These are phyloP conservation scores for Lynx canadensis DNA, from an alignment of 2,113 vertebrate genomes.

Conservation along the genomic window DNA sequence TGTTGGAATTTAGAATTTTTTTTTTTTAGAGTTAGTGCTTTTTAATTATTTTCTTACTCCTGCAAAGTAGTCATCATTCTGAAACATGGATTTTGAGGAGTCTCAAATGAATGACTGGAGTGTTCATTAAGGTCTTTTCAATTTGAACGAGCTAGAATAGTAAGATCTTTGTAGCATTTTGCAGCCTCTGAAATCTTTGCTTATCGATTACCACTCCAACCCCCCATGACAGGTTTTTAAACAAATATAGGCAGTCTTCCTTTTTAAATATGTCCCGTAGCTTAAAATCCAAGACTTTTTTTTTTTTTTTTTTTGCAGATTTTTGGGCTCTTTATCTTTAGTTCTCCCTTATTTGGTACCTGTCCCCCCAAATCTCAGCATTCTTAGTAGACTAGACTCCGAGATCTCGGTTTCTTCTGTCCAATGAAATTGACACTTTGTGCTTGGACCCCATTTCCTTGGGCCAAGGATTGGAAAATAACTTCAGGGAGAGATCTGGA, in stretches of 20 bases:
- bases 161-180: conserved; percentile 16
- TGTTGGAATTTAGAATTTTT: neutral
- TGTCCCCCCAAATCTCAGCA: neutral
- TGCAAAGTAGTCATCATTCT: neutral
- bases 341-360: neutral
- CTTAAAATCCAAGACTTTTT: conserved; percentile 1
- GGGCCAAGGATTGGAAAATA: neutral
- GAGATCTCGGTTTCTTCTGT: neutral
- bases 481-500: neutral
- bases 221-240: neutral
- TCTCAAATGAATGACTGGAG: neutral
- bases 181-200: neutral
- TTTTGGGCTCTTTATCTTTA: neutral
- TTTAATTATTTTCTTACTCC: neutral
- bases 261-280: neutral
- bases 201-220: neutral
- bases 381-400: neutral
- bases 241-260: neutral
- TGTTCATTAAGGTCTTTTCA: neutral
- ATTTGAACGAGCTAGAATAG: neutral
- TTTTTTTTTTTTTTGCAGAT: neutral
- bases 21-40: neutral
- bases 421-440: neutral
- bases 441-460: neutral
- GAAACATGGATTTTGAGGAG: neutral